Evolutionary conservation across 1,140 invertebrate species (phyloP).

Genomic region (Lordiphosa stackelbergi): DNA sequence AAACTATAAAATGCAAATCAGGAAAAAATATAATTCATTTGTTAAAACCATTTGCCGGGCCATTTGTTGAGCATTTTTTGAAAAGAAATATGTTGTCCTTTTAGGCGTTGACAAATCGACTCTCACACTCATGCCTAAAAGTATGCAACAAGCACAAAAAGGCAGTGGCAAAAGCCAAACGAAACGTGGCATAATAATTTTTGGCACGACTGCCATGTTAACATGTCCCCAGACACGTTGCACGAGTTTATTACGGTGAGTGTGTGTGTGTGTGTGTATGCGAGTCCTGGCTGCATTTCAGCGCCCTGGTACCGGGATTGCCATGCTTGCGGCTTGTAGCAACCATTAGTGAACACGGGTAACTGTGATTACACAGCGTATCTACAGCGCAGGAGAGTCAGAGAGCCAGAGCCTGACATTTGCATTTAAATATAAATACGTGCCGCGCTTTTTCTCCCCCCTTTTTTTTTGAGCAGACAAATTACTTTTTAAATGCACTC

Average conservation of each 20-base stretch:
- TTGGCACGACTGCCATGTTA: constrained; percentile 77
- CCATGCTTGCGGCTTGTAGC: constrained; percentile 72
- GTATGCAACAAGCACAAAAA: constrained; percentile 60
- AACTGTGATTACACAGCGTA: constrained; percentile 54
- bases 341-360: constrained; percentile 76
- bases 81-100: constrained; percentile 72
- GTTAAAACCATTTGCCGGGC: constrained; percentile 68
- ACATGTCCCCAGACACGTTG: constrained; percentile 75
- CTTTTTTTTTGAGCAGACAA: constrained; percentile 58
- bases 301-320: constrained; percentile 48
- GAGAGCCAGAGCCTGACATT: constrained; percentile 42
- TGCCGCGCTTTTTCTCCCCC: constrained; percentile 51
- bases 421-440: constrained; percentile 75
- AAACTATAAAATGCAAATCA: constrained; percentile 70
- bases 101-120: constrained; percentile 76
- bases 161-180: constrained; percentile 28
- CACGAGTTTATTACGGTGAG: constrained; percentile 61
- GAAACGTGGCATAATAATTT: constrained; percentile 71
- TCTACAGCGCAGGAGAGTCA: constrained; percentile 1
- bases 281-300: constrained; percentile 51
- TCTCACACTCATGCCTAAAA: constrained; percentile 47
- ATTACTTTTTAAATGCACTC: constrained; percentile 77
- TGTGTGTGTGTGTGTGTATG: constrained; percentile 32
- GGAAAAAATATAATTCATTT: constrained; percentile 63
- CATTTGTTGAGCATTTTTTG: constrained; percentile 52